A percentile compares a stretch with the other conserved stretches of the same genome.
phyloP scores from a whole-genome alignment of 2,888 invertebrate genomes.

The Phoenoteleia sp. region DNA sequence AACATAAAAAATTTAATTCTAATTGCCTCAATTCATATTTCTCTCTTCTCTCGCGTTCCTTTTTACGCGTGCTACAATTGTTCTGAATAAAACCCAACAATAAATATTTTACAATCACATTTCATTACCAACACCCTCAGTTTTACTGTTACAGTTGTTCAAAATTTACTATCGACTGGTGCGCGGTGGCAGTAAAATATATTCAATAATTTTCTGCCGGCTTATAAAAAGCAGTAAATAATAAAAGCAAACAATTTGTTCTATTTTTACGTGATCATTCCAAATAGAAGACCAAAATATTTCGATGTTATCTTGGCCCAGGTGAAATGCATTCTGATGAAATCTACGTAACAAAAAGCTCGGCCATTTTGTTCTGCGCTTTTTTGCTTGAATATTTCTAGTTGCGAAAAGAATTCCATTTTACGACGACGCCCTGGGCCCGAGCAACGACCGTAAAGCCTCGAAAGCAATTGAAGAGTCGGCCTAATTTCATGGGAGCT shows the following conservation, averaged over 20 bases:
- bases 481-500: constrained; percentile 48
- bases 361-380: not conserved
- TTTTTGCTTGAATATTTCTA: constrained; percentile 20
- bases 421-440: constrained; percentile 27
- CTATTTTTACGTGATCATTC: constrained; percentile 9
- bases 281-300: not conserved
- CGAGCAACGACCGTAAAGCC: constrained; percentile 48
- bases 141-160: not conserved
- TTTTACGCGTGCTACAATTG: constrained; percentile 19
- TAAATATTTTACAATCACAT: constrained; percentile 53
- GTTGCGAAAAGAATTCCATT: constrained; percentile 30
- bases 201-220: constrained; percentile 21
- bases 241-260: constrained; percentile 7
- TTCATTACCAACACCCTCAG: constrained; percentile 22
- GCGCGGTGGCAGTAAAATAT: constrained; percentile 11
- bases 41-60: not conserved
- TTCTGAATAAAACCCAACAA: constrained; percentile 29
- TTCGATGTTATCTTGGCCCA: not conserved
- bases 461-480: constrained; percentile 51
- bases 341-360: not conserved
- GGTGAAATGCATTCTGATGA: constrained; percentile 1
- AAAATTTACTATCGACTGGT: constrained; percentile 30
- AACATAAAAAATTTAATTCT: constrained; percentile 43
- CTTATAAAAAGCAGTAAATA: constrained; percentile 12
- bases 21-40: constrained; percentile 43